A percentile compares a stretch with the other conserved stretches of the same genome.
Evolutionary conservation across 2,113 vertebrate genomes (phyloP).

Genomic region (Corythaeola cristata): DNA sequence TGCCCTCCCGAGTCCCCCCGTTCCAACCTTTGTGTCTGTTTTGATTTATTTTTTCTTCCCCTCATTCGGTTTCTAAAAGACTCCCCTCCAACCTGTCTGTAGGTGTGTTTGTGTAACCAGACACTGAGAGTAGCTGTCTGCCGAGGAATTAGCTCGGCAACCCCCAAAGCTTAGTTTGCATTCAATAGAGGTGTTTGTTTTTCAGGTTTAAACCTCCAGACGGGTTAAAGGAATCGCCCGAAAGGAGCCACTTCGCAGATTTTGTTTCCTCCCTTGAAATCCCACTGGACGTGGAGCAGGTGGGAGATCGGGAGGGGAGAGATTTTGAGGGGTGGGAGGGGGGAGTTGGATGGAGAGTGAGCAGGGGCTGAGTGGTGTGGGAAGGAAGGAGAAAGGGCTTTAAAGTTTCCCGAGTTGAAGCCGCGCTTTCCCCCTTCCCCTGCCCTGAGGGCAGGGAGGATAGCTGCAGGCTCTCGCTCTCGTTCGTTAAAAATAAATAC

Average conservation of each 20-base stretch:
- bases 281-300: constrained; percentile 62
- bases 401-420: background rate
- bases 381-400: background rate
- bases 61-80: background rate
- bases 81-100: constrained; percentile 67
- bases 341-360: background rate
- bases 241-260: constrained; percentile 58
- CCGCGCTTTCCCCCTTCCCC: background rate
- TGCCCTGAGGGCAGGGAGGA: background rate
- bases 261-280: constrained; percentile 18
- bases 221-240: constrained; percentile 45
- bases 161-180: constrained; percentile 60
- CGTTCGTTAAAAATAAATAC: constrained; percentile 60
- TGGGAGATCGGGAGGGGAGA: constrained; percentile 21
- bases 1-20: background rate
- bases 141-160: constrained; percentile 41
- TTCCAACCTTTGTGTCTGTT: background rate
- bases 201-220: constrained; percentile 64
- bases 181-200: constrained; percentile 71
- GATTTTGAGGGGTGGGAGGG: background rate
- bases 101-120: constrained; percentile 78
- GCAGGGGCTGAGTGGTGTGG: background rate
- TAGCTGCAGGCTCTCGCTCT: background rate
- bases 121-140: constrained; percentile 74
- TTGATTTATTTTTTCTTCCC: background rate